Evolutionary conservation across 2,113 vertebrate genomes (phyloP), one percentile per base, ranked within the genome.

Genomic region (Nanorana parkeri): DNA sequence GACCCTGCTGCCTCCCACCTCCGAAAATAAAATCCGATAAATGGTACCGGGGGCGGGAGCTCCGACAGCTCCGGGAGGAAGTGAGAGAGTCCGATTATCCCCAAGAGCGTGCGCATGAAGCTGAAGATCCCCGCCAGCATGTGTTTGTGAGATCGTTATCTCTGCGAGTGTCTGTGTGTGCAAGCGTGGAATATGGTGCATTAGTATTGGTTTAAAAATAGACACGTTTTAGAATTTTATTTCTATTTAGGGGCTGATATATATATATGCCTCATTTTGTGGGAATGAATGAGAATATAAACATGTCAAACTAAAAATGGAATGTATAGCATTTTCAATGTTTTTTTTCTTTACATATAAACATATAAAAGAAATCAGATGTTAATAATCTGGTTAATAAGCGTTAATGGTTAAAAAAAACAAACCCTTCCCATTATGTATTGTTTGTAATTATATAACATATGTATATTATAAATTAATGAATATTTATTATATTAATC

Each of bases 1-100:
- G 29, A 85, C 90, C 88, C 87, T 74, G 88, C 87, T 26, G 71
- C 68, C 71, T 82, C 80, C 80, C 80, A 75, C 71, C 80, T 82
- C 80, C 88, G 85, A 72, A 86, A 84, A 86, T 86, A 84, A 87
- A 90, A 91, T 89, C 88, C 90, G 87, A 89, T 89, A 86, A 84
- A 86, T 84, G 84, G 73, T 82, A 78, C 69, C 17, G 71, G 69
- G 80, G 79, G 84, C 56, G 52, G 60, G 80, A 19, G 80, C 63
- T 67, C 80, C 80, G 69, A 41, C 71, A 58, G 80, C 69, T 75
- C 80, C 4, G 60, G 71, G 69, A 73, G 79, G 80, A 75, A 82
- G 80, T 32, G 28, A 55, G 80, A 81, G 58, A 67, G 61, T 64
- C 80, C 67, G 71, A 75, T 82, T 74, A 75, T 67, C 60, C 71